These are phyloP conservation scores for Parasteatoda lunata DNA, from an alignment of 2,888 invertebrate genomes.

Conservation along the genomic window DNA sequence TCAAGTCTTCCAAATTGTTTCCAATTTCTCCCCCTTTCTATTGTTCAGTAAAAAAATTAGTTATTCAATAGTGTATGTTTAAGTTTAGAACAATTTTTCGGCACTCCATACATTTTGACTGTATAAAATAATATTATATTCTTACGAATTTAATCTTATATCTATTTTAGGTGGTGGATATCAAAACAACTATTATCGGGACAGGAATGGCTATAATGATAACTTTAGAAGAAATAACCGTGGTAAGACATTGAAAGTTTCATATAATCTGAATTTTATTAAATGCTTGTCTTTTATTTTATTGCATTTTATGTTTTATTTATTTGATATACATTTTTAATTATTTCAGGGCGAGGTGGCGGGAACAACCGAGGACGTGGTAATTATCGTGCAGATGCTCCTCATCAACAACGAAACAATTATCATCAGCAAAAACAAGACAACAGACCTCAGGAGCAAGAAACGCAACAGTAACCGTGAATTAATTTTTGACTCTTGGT, in stretches of 20 bases:
- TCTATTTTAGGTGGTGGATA: conserved; percentile 55
- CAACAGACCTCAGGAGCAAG: conserved; percentile 9
- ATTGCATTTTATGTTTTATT: no score
- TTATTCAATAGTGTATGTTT: no score
- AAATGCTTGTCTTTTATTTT: no score
- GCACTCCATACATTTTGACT: no score
- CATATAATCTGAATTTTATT: neutral
- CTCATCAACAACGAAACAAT: conserved; percentile 21
- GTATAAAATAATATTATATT: no score
- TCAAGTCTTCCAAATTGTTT: neutral
- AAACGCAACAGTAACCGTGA: conserved; percentile 30
- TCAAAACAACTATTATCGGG: conserved; percentile 61
- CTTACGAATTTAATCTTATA: no score
- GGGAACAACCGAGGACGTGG: conserved; percentile 43
- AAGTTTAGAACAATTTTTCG: no score
- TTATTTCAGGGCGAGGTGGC: conserved; percentile 36
- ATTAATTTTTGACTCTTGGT: neutral
- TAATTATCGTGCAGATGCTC: conserved; percentile 30
- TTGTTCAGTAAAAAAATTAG: no score
- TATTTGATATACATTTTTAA: neutral
- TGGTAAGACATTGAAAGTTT: conserved; percentile 16
- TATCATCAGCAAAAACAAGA: conserved; percentile 25
- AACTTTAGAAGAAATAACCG: conserved; percentile 44
- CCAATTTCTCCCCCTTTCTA: no score
- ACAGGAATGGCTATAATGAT: conserved; percentile 52